Percentiles rank a stretch among this genome's conserved stretches.
These are phyloP conservation scores for Catostylus mosaicus DNA, from an alignment of 30 jellyfish, hydroid and myxozoan species.

Conservation along the genomic window DNA sequence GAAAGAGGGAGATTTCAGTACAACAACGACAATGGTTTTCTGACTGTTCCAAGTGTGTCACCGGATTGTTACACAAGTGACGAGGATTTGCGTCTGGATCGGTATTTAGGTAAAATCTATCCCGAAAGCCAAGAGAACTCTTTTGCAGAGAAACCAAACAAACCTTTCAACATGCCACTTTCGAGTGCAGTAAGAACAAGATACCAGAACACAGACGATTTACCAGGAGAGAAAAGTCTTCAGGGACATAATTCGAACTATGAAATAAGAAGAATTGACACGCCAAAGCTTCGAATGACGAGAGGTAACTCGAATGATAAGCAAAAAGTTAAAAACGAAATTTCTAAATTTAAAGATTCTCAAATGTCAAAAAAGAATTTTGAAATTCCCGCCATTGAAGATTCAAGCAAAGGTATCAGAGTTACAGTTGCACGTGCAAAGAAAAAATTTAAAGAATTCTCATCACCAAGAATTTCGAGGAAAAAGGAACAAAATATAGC, in stretches of 20 bases:
- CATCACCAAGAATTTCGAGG: constrained; percentile 43
- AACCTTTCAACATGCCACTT: neutral
- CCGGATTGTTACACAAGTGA: constrained; percentile 51
- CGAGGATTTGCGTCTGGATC: constrained; percentile 39
- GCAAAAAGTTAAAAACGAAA: neutral
- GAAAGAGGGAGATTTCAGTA: neutral
- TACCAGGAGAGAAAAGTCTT: neutral
- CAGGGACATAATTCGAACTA: neutral
- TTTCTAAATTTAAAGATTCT: no score
- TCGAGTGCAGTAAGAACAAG: neutral
- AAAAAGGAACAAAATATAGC: constrained; percentile 7
- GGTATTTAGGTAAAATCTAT: constrained; percentile 1
- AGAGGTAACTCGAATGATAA: neutral
- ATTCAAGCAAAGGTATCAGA: constrained; percentile 4
- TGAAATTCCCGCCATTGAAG: constrained; percentile 7
- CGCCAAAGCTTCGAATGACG: neutral
- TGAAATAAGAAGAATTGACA: neutral
- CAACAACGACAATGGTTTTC: neutral
- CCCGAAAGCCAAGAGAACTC: neutral
- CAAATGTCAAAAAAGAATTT: neutral
- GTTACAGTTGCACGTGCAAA: constrained; percentile 35
- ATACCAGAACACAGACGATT: neutral
- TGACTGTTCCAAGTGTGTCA: neutral
- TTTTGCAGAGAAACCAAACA: neutral
- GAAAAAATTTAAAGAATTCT: constrained; percentile 23